Evolutionary conservation across 2,888 invertebrate species (phyloP), one percentile per base, ranked within the genome.

Genomic region (Platycheirus rosarum): DNA sequence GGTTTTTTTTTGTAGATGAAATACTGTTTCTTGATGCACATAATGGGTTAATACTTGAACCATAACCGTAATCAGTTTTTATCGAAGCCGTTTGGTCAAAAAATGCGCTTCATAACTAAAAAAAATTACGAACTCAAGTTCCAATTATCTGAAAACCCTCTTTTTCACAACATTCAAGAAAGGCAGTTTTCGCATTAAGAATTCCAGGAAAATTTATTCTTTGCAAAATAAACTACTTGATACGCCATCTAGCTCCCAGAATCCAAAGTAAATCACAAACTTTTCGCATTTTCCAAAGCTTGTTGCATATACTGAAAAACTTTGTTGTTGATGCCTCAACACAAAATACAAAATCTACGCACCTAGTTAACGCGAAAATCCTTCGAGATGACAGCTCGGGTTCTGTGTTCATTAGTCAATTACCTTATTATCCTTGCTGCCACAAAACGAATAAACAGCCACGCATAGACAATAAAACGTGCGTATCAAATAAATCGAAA

Each of bases 371-470:
- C 63, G 68, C 20, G 69, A 60, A 76, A 63, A 66, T 76, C 66
- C 75, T 62, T 75, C 51, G 63, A 32, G 44, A 65, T 80, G 70
- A 51, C 70, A 75, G 70, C 53, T 75, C 75, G 46, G 32, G 8
- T 18, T 53, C 76, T 48, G 65, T 70, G 75, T 80, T 71, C 70
- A 51, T 66, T 80, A 35, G 65, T 66, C 57, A 75, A 75, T 70
- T 80, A 63, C 13, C 3, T 60, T 29, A 51, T 70, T 40, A 57
- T 23, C 9, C 20, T 51, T 76, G 35, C 60, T 75, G 70, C 70
- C 80, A 75, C 35, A 26, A 70, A 53, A 62, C 16, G 11, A 48
- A 18, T 9, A 40, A 20, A 65, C 55, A 51, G 29, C 46, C 44
- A 44, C 13, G 9, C 46, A 18, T 9, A 23, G 6, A 51, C 42